Evolutionary conservation across 64 coral and sea anemone species (phyloP).

Genomic region (Cladopsammia gracilis): DNA sequence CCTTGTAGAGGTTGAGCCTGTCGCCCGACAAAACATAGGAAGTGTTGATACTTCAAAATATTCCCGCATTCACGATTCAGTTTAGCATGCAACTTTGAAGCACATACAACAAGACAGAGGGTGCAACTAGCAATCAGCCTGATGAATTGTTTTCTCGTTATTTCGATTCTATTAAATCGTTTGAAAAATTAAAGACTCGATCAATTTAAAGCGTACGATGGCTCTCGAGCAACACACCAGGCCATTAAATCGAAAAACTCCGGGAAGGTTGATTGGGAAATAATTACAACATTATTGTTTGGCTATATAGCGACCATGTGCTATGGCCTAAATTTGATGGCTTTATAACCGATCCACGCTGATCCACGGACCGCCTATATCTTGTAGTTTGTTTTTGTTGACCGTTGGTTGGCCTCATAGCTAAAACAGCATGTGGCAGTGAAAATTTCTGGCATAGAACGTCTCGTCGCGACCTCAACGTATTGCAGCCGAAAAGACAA

Average conservation of each 20-base stretch:
- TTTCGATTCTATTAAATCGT: background rate
- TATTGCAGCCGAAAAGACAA: background rate
- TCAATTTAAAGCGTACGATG: background rate
- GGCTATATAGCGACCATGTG: constrained; percentile 15
- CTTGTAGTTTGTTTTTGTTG: constrained; percentile 40
- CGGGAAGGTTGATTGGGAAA: constrained; percentile 22
- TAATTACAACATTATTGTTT: constrained; percentile 50
- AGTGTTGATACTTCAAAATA: background rate
- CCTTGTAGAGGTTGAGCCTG: background rate
- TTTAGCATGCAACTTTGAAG: background rate
- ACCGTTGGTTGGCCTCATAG: background rate
- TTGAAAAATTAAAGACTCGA: background rate
- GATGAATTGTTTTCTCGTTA: background rate
- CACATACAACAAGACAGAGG: background rate
- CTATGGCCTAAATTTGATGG: constrained; percentile 35
- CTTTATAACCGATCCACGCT: constrained; percentile 33
- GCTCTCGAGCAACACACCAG: background rate
- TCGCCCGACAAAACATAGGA: background rate
- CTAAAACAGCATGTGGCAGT: too few species aligned
- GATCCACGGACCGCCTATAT: constrained; percentile 30
- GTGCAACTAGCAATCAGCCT: too few species aligned
- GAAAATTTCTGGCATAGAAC: too few species aligned
- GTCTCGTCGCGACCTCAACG: background rate
- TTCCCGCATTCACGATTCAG: background rate
- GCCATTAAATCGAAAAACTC: constrained; percentile 7